Evolutionary conservation across 2,888 invertebrate species (phyloP), one percentile per base, ranked within the genome.

Genomic region (Dromius quadrimaculatus): DNA sequence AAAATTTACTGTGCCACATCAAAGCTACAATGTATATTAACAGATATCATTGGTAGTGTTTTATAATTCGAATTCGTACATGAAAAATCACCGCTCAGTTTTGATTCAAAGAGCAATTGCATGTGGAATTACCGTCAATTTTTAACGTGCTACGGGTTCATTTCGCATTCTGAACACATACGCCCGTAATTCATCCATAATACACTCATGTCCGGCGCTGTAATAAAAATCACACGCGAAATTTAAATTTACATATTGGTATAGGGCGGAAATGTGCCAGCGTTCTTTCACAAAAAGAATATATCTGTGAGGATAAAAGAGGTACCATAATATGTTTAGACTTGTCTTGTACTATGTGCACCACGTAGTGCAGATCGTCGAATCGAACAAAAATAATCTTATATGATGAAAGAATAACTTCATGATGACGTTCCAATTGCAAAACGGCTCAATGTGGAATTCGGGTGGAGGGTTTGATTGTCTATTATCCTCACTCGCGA

Each of bases 71-170:
- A 28, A 54, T 1, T 15, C 15, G 15, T 11, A 9, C 28, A 28
- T 6, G 50, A 28, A 54, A 54, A 54, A 54, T 54, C 50, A 54
- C 28, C 28, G 28, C 23, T 28, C 50, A 54, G 15, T 54, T 54
- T 54, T 54, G 50, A 54, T 28, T 54, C 50, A 54, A 54, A 54
- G 50, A 54, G 50, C 50, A 54, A 28, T 54, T 28, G 50, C 50
- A 54, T 54, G 28, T 54, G 28, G 28, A 28, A 47, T 28, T 28
- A 54, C 50, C 50, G 50, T 54, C 22, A 54, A 54, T 54, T 54
- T 54, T 54, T 54, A 28, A 54, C 50, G 28, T 54, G 50, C 28
- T 23, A 6, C 13, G 28, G 13, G 28, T 54, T 28, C 20, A 59
- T 59, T 59, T 59, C 4, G 5, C 19, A 59, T 59, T 59, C 19